phyloP scores from a whole-genome alignment of 1,140 invertebrate species.

The Acromyrmex charruanus region DNA sequence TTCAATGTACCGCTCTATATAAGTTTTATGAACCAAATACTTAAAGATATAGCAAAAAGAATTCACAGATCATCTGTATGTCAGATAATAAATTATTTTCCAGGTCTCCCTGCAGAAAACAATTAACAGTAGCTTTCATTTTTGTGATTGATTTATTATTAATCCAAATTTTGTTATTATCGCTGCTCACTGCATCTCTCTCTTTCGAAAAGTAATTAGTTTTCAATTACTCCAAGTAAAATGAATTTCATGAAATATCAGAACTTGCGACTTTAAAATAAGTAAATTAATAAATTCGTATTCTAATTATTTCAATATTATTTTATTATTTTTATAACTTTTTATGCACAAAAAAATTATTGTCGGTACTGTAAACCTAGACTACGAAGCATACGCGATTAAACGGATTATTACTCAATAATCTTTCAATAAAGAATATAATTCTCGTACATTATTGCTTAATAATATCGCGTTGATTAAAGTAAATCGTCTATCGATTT shows the following conservation, averaged over 20 bases:
- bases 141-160: conserved; percentile 76
- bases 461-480: conserved; percentile 75
- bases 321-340: conserved; percentile 16
- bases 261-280: neutral
- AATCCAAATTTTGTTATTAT: too few relatives aligned
- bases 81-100: neutral
- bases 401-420: conserved; percentile 66
- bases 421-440: conserved; percentile 55
- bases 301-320: neutral
- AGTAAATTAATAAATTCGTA: neutral
- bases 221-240: neutral
- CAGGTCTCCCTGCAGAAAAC: conserved; percentile 67
- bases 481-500: conserved; percentile 40
- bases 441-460: conserved; percentile 47
- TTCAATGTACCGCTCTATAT: neutral
- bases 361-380: conserved; percentile 61
- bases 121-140: conserved; percentile 57
- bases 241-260: neutral
- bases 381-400: neutral
- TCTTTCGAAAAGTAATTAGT: conserved; percentile 59
- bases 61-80: neutral
- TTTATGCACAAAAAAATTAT: conserved; percentile 33
- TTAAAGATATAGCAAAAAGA: neutral
- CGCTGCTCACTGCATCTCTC: too few relatives aligned
- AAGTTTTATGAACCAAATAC: neutral